phyloP scores from a whole-genome alignment of 1,140 invertebrate species.

The Drosophila auraria region DNA sequence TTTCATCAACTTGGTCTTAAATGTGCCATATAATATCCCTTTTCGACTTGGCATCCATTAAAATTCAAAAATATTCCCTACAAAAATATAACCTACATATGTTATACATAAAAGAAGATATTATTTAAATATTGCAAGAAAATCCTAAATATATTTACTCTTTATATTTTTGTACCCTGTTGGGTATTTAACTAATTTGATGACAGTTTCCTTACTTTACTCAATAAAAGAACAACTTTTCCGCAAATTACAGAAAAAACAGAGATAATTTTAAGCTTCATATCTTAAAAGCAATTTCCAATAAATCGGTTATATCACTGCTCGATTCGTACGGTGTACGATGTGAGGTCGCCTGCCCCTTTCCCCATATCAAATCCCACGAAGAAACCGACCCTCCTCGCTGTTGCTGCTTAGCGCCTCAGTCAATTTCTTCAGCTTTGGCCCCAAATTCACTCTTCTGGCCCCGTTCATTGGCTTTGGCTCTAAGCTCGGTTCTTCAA shows the following conservation, averaged over 20 bases:
- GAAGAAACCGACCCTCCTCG: conserved; percentile 30
- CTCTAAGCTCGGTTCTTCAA: conserved; percentile 61
- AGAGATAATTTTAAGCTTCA: too few relatives aligned
- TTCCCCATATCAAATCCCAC: conserved; percentile 14
- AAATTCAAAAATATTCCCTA: not conserved
- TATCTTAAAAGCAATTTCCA: not conserved
- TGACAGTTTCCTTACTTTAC: too few relatives aligned
- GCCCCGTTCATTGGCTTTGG: conserved; percentile 54
- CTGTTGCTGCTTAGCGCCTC: conserved; percentile 27
- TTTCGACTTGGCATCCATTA: not conserved
- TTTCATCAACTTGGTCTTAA: conserved; percentile 3
- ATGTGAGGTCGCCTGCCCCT: conserved; percentile 26
- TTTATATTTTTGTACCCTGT: too few relatives aligned
- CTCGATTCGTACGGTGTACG: not conserved
- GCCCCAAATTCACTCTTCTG: conserved; percentile 65
- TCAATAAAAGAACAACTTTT: too few relatives aligned
- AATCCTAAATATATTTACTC: too few relatives aligned
- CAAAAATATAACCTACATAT: too few relatives aligned
- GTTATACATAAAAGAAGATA: not conserved
- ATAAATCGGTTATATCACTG: not conserved
- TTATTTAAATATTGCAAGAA: too few relatives aligned
- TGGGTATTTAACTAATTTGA: too few relatives aligned
- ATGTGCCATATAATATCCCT: not conserved
- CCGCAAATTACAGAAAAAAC: too few relatives aligned
- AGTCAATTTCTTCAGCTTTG: conserved; percentile 54